Evolutionary conservation across 2,888 invertebrate species (phyloP).

Genomic region (Macrostomum cliftonense): DNA sequence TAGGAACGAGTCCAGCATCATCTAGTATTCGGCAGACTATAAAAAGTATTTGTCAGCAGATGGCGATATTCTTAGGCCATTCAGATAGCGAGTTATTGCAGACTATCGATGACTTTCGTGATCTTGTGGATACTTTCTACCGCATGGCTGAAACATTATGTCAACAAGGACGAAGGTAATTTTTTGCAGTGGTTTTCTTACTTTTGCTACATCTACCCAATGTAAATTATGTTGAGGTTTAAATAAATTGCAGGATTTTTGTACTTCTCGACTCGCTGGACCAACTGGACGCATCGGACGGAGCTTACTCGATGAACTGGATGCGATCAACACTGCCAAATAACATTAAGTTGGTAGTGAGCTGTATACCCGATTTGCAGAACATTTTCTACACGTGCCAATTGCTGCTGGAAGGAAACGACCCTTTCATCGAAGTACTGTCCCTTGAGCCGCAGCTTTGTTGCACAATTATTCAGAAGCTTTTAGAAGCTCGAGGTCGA

Average conservation of each 20-base stretch:
- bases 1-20: slow-evolving; percentile 17
- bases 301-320: slow-evolving; percentile 18
- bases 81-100: not conserved
- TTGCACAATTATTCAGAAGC: slow-evolving; percentile 18
- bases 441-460: slow-evolving; percentile 17
- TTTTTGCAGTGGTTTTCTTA: not conserved
- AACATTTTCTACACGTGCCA: slow-evolving; percentile 18
- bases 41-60: slow-evolving; percentile 17
- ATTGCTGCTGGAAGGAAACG: slow-evolving; percentile 1
- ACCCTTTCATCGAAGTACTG: slow-evolving; percentile 14
- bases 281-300: slow-evolving; percentile 16
- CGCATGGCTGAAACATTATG: not conserved
- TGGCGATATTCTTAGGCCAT: not conserved
- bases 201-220: too few relatives aligned
- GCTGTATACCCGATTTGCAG: slow-evolving; percentile 14
- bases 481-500: slow-evolving; percentile 15
- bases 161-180: slow-evolving; percentile 6
- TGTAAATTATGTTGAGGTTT: too few relatives aligned
- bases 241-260: slow-evolving; percentile 13
- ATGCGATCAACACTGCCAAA: slow-evolving; percentile 15
- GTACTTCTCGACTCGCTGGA: slow-evolving; percentile 20
- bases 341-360: slow-evolving; percentile 16
- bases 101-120: not conserved
- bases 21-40: slow-evolving; percentile 16
- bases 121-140: not conserved